These are phyloP conservation scores for Heliopora coerulea DNA, from an alignment of 92 coral and sea anemone species.

Conservation along the genomic window DNA sequence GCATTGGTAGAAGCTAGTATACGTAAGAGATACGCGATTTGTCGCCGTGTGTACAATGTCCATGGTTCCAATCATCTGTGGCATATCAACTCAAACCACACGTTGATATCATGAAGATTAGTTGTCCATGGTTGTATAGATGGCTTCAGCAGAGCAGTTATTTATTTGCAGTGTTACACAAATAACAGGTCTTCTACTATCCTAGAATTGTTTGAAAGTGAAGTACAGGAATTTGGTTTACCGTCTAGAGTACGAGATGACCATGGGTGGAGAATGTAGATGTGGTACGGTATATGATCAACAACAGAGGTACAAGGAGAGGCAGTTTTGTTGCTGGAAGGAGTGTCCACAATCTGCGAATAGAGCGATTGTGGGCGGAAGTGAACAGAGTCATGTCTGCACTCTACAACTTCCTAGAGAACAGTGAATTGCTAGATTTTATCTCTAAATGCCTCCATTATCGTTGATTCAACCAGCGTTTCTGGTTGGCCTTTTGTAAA, in stretches of 20 bases:
- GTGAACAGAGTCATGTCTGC: slow-evolving; percentile 44
- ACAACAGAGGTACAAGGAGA: slow-evolving; percentile 50
- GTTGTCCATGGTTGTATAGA: slow-evolving; percentile 38
- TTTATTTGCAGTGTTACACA: slow-evolving; percentile 23
- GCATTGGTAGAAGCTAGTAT: slow-evolving; percentile 14
- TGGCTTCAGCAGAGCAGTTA: slow-evolving; percentile 44
- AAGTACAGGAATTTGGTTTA: slow-evolving; percentile 48
- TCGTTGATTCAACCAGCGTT: too few species aligned
- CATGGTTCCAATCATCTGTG: slow-evolving; percentile 38
- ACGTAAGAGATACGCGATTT: slow-evolving; percentile 36
- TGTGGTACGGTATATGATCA: slow-evolving; percentile 58
- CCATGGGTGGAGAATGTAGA: slow-evolving; percentile 60
- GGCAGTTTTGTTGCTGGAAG: slow-evolving; percentile 61
- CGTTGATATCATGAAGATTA: slow-evolving; percentile 38
- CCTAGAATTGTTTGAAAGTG: slow-evolving; percentile 39
- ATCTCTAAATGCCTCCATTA: too few species aligned
- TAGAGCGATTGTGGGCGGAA: slow-evolving; percentile 62
- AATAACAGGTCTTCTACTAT: slow-evolving; percentile 36
- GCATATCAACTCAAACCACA: slow-evolving; percentile 42
- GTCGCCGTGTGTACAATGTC: slow-evolving; percentile 44
- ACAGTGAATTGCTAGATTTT: too few species aligned
- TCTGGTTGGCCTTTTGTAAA: too few species aligned
- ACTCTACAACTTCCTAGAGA: too few species aligned
- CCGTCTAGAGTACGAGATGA: slow-evolving; percentile 58
- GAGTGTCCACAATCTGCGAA: slow-evolving; percentile 56